phyloP scores from a whole-genome alignment of 2,888 invertebrate species.

The Plagodis pulveraria region DNA sequence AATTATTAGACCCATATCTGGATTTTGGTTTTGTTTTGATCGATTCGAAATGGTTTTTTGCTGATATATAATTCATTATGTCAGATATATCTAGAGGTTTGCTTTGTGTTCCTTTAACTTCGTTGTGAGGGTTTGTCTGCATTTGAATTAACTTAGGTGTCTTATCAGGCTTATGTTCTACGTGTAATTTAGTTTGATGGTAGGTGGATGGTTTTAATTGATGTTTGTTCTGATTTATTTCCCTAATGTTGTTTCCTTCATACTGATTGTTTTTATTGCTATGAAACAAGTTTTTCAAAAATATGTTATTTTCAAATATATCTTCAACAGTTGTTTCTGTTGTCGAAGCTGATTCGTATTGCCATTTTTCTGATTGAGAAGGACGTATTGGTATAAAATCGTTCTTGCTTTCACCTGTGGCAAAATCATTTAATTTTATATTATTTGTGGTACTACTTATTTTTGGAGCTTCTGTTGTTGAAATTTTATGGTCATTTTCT shows the following conservation, averaged over 20 bases:
- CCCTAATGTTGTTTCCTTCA: conserved; percentile 37
- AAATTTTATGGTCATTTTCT: conserved; percentile 41
- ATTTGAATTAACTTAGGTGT: conserved; percentile 54
- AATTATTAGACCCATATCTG: conserved; percentile 45
- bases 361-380: conserved; percentile 36
- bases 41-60: conserved; percentile 73
- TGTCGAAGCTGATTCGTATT: conserved; percentile 39
- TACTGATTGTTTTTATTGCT: conserved; percentile 43
- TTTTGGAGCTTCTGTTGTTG: conserved; percentile 40
- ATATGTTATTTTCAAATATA: conserved; percentile 66
- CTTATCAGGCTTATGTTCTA: conserved; percentile 57
- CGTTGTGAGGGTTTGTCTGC: conserved; percentile 56
- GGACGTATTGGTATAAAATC: conserved; percentile 52
- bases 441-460: conserved; percentile 37
- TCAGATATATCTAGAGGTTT: conserved; percentile 66
- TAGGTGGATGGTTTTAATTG: conserved; percentile 37
- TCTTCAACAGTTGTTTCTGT: conserved; percentile 52
- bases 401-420: conserved; percentile 45
- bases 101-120: conserved; percentile 53
- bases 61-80: conserved; percentile 66
- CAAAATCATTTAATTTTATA: conserved; percentile 49
- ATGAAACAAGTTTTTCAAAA: conserved; percentile 66
- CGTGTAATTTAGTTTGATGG: conserved; percentile 40
- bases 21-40: conserved; percentile 63
- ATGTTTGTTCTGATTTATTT: conserved; percentile 38